phyloP scores from a whole-genome alignment of 2,797 vertebrate genomes.

The Valencia hispanica region DNA sequence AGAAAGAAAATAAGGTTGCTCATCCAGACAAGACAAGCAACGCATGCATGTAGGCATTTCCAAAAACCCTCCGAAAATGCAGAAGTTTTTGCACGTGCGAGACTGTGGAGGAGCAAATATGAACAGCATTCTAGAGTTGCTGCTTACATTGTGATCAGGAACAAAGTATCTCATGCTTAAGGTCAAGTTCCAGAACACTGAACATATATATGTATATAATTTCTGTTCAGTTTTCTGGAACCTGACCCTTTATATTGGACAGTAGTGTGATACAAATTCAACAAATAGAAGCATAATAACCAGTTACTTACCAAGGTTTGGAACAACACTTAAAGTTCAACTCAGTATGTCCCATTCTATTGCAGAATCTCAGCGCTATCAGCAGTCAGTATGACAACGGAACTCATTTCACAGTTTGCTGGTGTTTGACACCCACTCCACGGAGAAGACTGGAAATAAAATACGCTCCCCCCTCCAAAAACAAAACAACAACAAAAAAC shows the following conservation, averaged over 20 bases:
- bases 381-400: constrained; percentile 22
- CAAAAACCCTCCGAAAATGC: constrained; percentile 9
- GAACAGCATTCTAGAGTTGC: neutral
- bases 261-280: neutral
- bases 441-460: neutral
- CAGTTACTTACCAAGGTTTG: constrained; percentile 76
- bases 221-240: too few relatives aligned
- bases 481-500: neutral
- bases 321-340: constrained; percentile 73
- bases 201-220: too few relatives aligned
- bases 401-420: constrained; percentile 68
- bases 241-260: too few relatives aligned
- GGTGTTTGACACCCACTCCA: constrained; percentile 45
- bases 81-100: constrained; percentile 5
- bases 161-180: constrained; percentile 24
- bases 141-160: constrained; percentile 22
- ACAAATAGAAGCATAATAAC: neutral
- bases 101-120: neutral
- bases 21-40: constrained; percentile 42
- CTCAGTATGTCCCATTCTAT: constrained; percentile 71
- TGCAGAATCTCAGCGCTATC: constrained; percentile 41
- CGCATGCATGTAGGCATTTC: constrained; percentile 17
- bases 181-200: neutral
- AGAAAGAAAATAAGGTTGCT: constrained; percentile 21
- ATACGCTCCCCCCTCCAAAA: neutral